phyloP scores from a whole-genome alignment of 2,797 vertebrate genomes.

The Decapterus maruadsi region DNA sequence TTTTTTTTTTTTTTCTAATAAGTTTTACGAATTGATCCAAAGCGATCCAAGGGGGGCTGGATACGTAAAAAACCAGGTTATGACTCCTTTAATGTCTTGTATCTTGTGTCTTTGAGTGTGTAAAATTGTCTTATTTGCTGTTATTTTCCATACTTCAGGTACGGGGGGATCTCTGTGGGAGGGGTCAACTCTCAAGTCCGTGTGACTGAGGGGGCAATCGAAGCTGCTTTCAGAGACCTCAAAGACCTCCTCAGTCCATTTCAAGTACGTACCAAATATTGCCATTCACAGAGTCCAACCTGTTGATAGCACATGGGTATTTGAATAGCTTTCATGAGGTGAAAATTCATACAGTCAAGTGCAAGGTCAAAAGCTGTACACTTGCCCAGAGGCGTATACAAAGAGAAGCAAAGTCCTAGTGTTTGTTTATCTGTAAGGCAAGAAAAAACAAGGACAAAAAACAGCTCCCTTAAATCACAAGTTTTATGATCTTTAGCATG shows the following conservation, averaged over 20 bases:
- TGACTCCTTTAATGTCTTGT: background rate
- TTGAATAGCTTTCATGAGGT: background rate
- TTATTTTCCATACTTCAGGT: constrained; percentile 65
- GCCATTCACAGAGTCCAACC: background rate
- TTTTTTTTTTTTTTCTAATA: too few species aligned
- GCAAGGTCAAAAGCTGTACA: constrained; percentile 6
- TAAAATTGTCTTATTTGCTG: background rate
- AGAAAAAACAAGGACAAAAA: constrained; percentile 6
- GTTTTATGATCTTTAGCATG: background rate
- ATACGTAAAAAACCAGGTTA: too few species aligned
- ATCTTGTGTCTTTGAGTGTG: background rate
- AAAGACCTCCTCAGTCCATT: constrained; percentile 64
- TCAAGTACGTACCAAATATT: constrained; percentile 68
- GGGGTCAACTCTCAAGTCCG: constrained; percentile 84
- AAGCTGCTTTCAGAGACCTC: constrained; percentile 67
- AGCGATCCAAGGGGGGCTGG: too few species aligned
- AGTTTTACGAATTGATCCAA: too few species aligned
- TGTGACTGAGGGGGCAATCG: constrained; percentile 74
- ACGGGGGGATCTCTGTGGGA: constrained; percentile 86
- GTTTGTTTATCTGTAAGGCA: constrained; percentile 29
- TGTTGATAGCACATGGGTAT: background rate
- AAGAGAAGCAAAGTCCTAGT: background rate
- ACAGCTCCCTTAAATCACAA: background rate
- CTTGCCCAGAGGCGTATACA: background rate
- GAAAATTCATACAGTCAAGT: constrained; percentile 1